These are phyloP conservation scores for Stegodyphus mimosarum DNA, from an alignment of 1,140 invertebrate genomes.

Conservation along the genomic window DNA sequence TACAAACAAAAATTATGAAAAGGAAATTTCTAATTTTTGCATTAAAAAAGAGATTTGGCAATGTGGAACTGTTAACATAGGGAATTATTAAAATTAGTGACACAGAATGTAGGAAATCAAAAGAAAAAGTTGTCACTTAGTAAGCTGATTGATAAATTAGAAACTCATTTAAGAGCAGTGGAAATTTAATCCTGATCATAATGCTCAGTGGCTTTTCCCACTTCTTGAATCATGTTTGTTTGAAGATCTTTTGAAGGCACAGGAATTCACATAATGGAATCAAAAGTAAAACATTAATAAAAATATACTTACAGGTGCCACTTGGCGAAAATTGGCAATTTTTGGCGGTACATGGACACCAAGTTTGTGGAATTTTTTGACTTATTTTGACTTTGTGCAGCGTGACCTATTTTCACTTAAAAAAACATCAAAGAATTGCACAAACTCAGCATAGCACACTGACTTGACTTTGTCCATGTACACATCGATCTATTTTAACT, in stretches of 20 bases:
- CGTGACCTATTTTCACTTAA: too few species aligned
- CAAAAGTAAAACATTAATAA: too few species aligned
- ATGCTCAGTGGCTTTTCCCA: not conserved
- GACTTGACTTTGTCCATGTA: too few species aligned
- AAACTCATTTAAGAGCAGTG: not conserved
- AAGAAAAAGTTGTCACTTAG: not conserved
- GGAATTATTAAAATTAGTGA: not conserved
- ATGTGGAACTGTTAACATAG: not conserved
- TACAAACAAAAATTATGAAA: not conserved
- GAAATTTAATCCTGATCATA: not conserved
- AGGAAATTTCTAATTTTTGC: not conserved
- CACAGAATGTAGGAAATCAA: not conserved
- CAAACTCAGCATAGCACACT: too few species aligned
- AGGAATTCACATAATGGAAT: too few species aligned
- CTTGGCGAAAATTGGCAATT: too few species aligned
- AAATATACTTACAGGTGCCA: too few species aligned
- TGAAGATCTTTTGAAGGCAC: not conserved
- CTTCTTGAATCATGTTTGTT: not conserved
- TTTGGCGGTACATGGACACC: too few species aligned
- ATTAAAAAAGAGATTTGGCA: not conserved
- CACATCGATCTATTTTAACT: too few species aligned
- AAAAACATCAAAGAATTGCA: too few species aligned
- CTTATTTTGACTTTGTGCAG: too few species aligned
- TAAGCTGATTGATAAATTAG: not conserved
- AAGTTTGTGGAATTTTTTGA: too few species aligned